phyloP scores from a whole-genome alignment of 2,797 vertebrate genomes.

The Melanotaenia maccullochi region DNA sequence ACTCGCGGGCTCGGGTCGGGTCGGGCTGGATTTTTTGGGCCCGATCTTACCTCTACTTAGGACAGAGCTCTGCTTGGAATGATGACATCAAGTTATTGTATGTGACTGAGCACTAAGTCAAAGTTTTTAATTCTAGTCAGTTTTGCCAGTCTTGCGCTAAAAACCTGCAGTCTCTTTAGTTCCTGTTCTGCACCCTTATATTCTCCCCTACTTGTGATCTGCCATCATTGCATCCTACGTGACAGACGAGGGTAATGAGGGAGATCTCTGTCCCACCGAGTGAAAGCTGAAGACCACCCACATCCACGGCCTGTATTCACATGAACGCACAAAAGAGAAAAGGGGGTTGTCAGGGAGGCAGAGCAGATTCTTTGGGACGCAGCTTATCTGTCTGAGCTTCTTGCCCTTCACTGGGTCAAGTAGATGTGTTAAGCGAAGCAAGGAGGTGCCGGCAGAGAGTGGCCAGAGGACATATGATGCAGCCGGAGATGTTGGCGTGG shows the following conservation, averaged over 20 bases:
- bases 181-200: neutral
- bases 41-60: too few species aligned
- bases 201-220: neutral
- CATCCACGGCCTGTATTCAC: conserved; percentile 10
- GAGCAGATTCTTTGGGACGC: conserved; percentile 35
- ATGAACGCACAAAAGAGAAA: conserved; percentile 20
- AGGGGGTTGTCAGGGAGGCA: conserved; percentile 23
- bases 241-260: conserved; percentile 4
- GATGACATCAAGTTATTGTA: neutral
- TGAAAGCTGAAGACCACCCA: conserved; percentile 40
- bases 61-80: too few species aligned
- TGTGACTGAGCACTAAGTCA: too few species aligned
- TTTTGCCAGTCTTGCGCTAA: neutral
- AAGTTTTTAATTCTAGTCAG: neutral
- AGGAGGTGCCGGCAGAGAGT: conserved; percentile 37
- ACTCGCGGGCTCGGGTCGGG: too few species aligned
- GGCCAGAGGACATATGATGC: conserved; percentile 52
- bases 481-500: conserved; percentile 46
- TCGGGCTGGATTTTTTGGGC: too few species aligned
- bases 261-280: conserved; percentile 20
- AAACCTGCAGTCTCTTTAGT: neutral
- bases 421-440: conserved; percentile 48
- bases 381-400: conserved; percentile 51
- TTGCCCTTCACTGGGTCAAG: conserved; percentile 64
- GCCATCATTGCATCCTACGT: neutral